Evolutionary conservation across 2,113 vertebrate genomes (phyloP), one percentile per base, ranked within the genome.

Genomic region (Apodemus sylvaticus): DNA sequence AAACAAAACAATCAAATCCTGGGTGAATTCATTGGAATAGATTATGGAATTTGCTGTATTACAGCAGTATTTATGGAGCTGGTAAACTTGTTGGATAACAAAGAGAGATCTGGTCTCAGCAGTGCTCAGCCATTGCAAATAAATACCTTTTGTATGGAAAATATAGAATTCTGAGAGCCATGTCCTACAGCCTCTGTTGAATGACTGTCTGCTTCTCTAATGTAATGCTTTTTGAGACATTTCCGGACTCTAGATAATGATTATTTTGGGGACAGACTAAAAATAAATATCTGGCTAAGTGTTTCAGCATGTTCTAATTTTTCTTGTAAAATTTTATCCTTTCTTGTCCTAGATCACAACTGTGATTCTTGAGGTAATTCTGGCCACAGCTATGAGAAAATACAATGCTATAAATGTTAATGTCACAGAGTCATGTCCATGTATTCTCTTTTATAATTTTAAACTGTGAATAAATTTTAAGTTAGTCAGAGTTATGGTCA

Each of bases 381-480:
- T 93, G 94, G 88, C 94, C 85, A 20, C 71, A 95, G 62, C 88
- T 82, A 96, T 92, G 82, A 97, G 98, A 96, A 97, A 83, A 97
- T 86, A 73, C 98, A 98, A 98, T 91, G 60, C n/a, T 96, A 78
- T 98, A 98, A 97, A 98, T 90, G 96, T 98, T 98, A 97, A 98
- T 89, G 95, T 98, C 98, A 97, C 96, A 95, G 36, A 94, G 86
- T 89, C 96, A 90, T 92, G 93, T 64, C 93, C 96, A 97, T 83
- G 94, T 96, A 97, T 90, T 97, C 89, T 36, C 73, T 86, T 86
- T 39, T 96, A 62, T 82, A 97, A 97, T 98, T 98, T 97, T 95
- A 98, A 98, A 98, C 74, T 92, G 97, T 98, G 97, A 97, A 96
- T 98, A 98, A 98, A 97, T 45, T 97, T 90, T 92, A 96, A 91